Evolutionary conservation across 2,113 vertebrate species (phyloP), one percentile per base, ranked within the genome.

Genomic region (Struthio camelus): DNA sequence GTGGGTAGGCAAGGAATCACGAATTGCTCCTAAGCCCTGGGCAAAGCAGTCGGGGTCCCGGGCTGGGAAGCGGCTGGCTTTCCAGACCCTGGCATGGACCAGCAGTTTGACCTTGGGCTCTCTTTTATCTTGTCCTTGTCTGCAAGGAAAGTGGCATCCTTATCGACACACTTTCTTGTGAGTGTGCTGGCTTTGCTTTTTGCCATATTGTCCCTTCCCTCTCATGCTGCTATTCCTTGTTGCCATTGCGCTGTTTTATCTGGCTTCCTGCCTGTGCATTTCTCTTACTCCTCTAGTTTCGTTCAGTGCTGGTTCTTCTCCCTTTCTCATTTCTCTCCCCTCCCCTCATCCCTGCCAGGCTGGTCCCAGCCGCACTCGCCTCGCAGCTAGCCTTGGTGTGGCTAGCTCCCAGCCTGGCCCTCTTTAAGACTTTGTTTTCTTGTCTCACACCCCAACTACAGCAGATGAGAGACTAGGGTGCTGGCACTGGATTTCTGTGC

Each of bases 391-490:
- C 50, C 1, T 0, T 22, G 44, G 40, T 50, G 72, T 70, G 61
- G 42, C 28, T 10, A 32, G 27, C 44, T 88, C 40, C 28, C 1
- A 4, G n/a, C 70, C 62, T 42, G 24, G 40, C 11, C 56, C 70
- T 69, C 54, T 30, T 32, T 25, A 46, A 84, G 59, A 12, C 54
- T 90, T 85, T 54, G 54, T 58, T 86, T 87, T 80, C 70, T 61
- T 80, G 34, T 82, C 87, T 91, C 5, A 2, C 40, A 30, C 76
- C 48, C 81, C 46, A 13, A 65, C 62, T 46, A 71, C 70, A 72
- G 84, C 59, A 67, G 76, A 80, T 89, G 87, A 80, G 80, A 85
- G 83, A 66, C 58, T 2, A 75, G 93, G 85, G 87, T 87, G 79
- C 79, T 86, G 62, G 69, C 76, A 18, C 0, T 0, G 50, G 44